Evolutionary conservation across 2,797 vertebrate species (phyloP).

Genomic region (Echeneis naucrates): DNA sequence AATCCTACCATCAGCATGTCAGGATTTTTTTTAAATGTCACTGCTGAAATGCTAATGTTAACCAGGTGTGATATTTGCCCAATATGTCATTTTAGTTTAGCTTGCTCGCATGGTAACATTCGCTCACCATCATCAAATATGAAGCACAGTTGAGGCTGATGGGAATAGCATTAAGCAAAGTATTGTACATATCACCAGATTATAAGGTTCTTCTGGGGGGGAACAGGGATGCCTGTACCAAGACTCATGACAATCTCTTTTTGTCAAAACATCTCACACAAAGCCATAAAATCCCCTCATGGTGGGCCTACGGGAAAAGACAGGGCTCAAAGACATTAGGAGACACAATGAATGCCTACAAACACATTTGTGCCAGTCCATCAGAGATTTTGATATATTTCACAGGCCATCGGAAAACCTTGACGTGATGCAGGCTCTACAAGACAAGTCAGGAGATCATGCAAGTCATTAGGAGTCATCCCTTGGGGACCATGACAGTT

Average conservation of each 20-base stretch:
- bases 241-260: too few species aligned
- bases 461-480: background rate
- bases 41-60: background rate
- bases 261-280: background rate
- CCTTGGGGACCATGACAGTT: background rate
- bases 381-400: slow-evolving; percentile 7
- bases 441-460: background rate
- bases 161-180: background rate
- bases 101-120: background rate
- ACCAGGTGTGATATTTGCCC: background rate
- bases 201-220: background rate
- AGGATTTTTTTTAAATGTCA: background rate
- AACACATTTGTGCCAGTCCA: background rate
- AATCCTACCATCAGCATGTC: background rate
- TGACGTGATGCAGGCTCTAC: background rate
- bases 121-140: background rate
- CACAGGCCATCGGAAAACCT: background rate
- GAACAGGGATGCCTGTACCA: too few species aligned
- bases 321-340: background rate
- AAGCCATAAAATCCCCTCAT: background rate
- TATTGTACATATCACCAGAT: background rate
- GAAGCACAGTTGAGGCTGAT: background rate
- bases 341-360: background rate
- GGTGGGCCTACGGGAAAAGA: background rate
- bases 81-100: background rate